Evolutionary conservation across 2,113 vertebrate species (phyloP), one percentile per base, ranked within the genome.

Genomic region (Thamnophis sirtalis): DNA sequence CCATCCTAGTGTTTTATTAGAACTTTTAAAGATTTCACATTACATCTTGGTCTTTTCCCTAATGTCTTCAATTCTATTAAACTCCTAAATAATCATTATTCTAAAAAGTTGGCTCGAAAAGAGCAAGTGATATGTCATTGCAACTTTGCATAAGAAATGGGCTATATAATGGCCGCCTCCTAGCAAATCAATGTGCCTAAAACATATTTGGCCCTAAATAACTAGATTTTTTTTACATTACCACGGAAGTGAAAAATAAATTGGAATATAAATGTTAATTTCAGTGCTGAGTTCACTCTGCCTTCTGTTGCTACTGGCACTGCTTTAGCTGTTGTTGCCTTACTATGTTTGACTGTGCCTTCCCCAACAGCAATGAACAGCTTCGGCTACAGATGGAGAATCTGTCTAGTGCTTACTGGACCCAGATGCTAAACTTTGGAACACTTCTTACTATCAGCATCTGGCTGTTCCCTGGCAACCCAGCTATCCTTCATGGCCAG

Each of bases 341-440:
- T 93, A 85, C 93, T 95, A 93, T 86, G 93, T 95, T 92, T 91
- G 93, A 94, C 86, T 94, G 94, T 94, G 95, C 95, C 88, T 93
- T 87, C 49, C 90, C 94, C 86, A 90, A 94, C 96, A 97, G 93
- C 93, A 96, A 91, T 93, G 95, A 96, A 96, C 95, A 97, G 93
- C 91, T 97, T 97, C 96, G 94, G 94, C 94, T 94, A 92, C 95
- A 97, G 97, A 96, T 95, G 95, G 95, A 89, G 54, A 96, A 89
- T 96, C 95, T 94, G 94, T 89, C 93, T 94, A 94, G 92, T 94
- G 93, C 96, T 97, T 95, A 96, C 88, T 96, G 60, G 94, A 93
- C 94, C 95, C 96, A 97, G 94, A 97, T 97, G 95, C 89, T 89
- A 93, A 93, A 94, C 93, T 95, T 93, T 94, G 93, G 93, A 97